Conservation (phyloP, 1,140 invertebrate species). For the Marisa cornuarietis region DNA sequence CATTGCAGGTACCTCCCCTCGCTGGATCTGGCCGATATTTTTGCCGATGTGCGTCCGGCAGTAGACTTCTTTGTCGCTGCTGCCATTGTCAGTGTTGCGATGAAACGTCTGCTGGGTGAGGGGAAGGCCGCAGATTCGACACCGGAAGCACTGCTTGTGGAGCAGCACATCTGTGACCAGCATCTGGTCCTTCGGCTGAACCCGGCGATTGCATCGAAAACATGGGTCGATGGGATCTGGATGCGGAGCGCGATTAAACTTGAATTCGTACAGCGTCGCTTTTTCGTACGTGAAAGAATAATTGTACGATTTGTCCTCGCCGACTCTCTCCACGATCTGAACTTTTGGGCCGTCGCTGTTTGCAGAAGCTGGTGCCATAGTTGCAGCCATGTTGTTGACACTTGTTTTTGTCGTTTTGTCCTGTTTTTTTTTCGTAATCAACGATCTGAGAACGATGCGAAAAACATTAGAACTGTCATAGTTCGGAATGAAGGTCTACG, state of each 20-base stretch:
- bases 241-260: constrained; percentile 50
- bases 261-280: constrained; percentile 59
- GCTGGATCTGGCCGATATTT: constrained; percentile 50
- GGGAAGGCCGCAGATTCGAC: constrained; percentile 55
- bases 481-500: no score
- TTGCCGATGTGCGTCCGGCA: constrained; percentile 59
- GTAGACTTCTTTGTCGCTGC: constrained; percentile 53
- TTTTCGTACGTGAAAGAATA: constrained; percentile 59
- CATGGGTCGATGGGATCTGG: constrained; percentile 58
- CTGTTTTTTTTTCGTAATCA: neutral
- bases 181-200: constrained; percentile 55
- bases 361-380: neutral
- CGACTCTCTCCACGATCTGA: constrained; percentile 41
- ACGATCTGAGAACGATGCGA: neutral
- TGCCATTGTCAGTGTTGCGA: constrained; percentile 50
- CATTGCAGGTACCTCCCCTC: constrained; percentile 36
- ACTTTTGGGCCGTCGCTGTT: constrained; percentile 18
- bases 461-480: neutral
- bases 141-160: constrained; percentile 61
- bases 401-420: neutral
- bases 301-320: constrained; percentile 51
- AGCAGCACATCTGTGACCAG: constrained; percentile 59
- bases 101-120: constrained; percentile 61
- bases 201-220: constrained; percentile 56
- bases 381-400: neutral